These are phyloP conservation scores for Eumaeus atala DNA, from an alignment of 1,140 invertebrate genomes.

Conservation along the genomic window DNA sequence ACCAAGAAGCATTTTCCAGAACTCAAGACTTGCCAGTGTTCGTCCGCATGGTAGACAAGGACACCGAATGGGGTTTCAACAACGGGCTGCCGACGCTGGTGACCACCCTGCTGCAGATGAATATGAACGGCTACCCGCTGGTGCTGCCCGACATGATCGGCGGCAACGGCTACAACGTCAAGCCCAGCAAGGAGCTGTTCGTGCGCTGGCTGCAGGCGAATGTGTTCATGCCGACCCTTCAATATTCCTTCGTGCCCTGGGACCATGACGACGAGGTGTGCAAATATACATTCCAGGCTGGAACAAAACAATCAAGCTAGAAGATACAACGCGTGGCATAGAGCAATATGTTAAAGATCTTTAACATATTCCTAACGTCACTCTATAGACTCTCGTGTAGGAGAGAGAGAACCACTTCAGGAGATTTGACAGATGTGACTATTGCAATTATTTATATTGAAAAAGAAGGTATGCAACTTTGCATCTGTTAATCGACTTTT, in stretches of 20 bases:
- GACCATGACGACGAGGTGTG: conserved; percentile 82
- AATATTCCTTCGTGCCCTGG: conserved; percentile 93
- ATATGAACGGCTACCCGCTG: conserved; percentile 89
- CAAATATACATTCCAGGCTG: no score
- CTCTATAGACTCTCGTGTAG: no score
- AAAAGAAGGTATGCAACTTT: no score
- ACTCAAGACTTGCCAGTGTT: conserved; percentile 87
- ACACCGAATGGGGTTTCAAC: conserved; percentile 84
- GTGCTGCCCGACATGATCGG: conserved; percentile 95
- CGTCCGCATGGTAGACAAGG: conserved; percentile 91
- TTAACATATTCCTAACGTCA: no score
- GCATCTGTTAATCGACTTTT: no score
- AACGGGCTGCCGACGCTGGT: conserved; percentile 87
- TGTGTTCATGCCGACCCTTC: conserved; percentile 89
- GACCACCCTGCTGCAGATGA: conserved; percentile 86
- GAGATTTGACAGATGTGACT: no score
- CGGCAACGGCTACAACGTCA: conserved; percentile 86
- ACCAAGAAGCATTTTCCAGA: conserved; percentile 54
- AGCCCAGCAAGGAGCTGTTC: conserved; percentile 84
- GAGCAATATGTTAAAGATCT: no score
- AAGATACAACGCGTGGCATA: background rate
- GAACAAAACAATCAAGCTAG: no score
- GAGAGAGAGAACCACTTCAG: no score
- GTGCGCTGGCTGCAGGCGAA: conserved; percentile 92
- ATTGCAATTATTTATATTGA: no score